These are phyloP conservation scores for Hippocampus abdominalis DNA, from an alignment of 2,113 vertebrate species.

Conservation along the genomic window DNA sequence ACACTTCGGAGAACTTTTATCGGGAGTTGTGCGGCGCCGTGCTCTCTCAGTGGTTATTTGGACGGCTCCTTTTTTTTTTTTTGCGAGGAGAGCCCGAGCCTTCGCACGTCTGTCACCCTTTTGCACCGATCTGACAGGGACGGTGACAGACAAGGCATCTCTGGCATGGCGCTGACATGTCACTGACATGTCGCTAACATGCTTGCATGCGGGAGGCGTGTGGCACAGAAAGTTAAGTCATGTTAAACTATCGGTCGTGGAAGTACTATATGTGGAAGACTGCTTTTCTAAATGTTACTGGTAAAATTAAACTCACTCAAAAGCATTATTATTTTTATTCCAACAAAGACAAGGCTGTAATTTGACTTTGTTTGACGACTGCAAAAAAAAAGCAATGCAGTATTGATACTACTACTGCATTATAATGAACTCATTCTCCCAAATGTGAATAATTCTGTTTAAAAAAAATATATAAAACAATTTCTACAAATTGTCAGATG, in stretches of 20 bases:
- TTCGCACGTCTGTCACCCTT: not conserved
- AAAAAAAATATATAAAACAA: too few relatives aligned
- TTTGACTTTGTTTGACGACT: too few relatives aligned
- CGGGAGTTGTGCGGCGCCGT: not conserved
- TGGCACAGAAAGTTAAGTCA: not conserved
- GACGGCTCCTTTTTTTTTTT: not conserved
- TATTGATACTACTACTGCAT: too few relatives aligned
- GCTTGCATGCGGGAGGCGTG: not conserved
- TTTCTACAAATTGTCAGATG: not conserved
- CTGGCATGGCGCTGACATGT: slow-evolving; percentile 50
- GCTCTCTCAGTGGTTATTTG: not conserved
- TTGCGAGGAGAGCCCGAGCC: not conserved
- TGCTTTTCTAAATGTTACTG: not conserved
- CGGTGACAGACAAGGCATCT: slow-evolving; percentile 53
- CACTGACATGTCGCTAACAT: slow-evolving; percentile 22
- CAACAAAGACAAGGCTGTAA: too few relatives aligned
- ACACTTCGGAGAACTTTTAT: not conserved
- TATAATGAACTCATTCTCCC: too few relatives aligned
- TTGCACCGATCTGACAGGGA: slow-evolving; percentile 23
- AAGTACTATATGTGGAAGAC: not conserved
- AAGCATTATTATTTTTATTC: too few relatives aligned
- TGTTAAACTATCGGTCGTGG: not conserved
- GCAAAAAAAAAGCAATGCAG: too few relatives aligned
- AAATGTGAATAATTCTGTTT: too few relatives aligned
- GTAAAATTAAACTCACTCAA: too few relatives aligned